Base-by-base conservation (phyloP, 2,797 vertebrate species). In the Atherinosoma microstoma region DNA sequence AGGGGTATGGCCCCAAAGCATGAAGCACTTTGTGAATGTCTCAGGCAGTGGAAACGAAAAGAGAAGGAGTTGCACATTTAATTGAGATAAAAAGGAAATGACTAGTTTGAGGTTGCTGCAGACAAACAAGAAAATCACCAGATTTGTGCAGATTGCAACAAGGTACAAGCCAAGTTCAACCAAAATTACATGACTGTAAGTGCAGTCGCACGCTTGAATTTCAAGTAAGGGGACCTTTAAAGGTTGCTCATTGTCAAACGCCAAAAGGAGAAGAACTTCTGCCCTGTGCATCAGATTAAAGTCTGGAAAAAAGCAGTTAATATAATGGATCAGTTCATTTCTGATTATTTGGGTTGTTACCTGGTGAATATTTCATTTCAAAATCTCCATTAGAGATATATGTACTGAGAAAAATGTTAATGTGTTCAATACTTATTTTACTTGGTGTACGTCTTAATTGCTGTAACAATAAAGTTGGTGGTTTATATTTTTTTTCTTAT, bases 111-210 rank as follows among this genome's bases (percentile, higher is more conserved):
- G 51, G 10, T 27, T 27, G 24, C 12, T 53, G 51, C 22, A 27
- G 51, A 27, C 51, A 49, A 22, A 20, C 45, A 47, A 10, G 47
- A 49, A 49, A 49, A 49, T 49, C 47, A 49, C 47, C 47, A 49
- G 47, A 49, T 7, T 54, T 27, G 12, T 27, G 24, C 24, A 27
- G 24, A 54, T 15, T 54, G 49, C 18, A 47, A 47, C 7, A 47
- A 47, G 45, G 45, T 47, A 47, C 49, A 53, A 53, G 49, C 49
- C 49, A 53, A 53, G 22, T 53, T 27, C 24, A 54, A 54, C 24
- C 22, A 27, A 54, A 54, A 54, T 54, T 54, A 54, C 24, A 54
- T 15, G 22, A 54, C 51, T 54, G 24, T 27, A 29, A 54, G 51
- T 27, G 24, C 22, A 54, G 24, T 10, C 22, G 9, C 12, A 53